phyloP scores from a whole-genome alignment of 1,140 invertebrate genomes.

The Acarapis woodi region DNA sequence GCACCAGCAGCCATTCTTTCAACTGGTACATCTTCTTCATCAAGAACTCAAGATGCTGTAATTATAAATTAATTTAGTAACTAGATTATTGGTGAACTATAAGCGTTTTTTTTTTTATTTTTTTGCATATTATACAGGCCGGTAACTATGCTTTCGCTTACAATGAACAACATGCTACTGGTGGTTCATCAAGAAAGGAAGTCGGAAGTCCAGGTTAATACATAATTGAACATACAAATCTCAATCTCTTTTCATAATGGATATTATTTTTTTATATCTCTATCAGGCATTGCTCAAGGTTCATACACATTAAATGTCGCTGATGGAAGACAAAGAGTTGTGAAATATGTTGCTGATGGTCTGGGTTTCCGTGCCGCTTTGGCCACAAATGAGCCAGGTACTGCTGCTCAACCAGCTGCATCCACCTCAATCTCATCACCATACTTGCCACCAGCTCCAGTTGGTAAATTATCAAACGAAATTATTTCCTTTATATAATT shows the following conservation, averaged over 20 bases:
- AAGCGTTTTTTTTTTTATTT: too few relatives aligned
- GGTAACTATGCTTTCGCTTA: constrained; percentile 16
- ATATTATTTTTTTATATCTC: too few relatives aligned
- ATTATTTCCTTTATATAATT: too few relatives aligned
- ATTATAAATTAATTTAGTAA: too few relatives aligned
- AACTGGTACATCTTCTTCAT: constrained; percentile 12
- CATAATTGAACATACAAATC: too few relatives aligned
- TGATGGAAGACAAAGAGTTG: constrained; percentile 5
- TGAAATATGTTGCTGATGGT: constrained; percentile 10
- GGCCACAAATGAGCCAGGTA: constrained; percentile 8
- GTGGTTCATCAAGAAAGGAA: constrained; percentile 13
- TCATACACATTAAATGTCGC: constrained; percentile 4
- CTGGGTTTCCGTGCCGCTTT: constrained; percentile 8
- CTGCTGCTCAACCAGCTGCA: background rate
- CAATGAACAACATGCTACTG: constrained; percentile 15
- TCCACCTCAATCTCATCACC: background rate
- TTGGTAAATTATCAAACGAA: background rate
- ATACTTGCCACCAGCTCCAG: background rate
- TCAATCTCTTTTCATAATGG: too few relatives aligned
- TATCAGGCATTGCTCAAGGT: too few relatives aligned
- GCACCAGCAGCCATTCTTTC: background rate
- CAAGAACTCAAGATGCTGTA: constrained; percentile 13
- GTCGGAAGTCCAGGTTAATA: too few relatives aligned
- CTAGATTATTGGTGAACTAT: too few relatives aligned
- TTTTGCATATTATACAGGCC: too few relatives aligned